These are phyloP conservation scores for Embiotoca jacksoni DNA, from an alignment of 2,113 vertebrate genomes.

Conservation along the genomic window DNA sequence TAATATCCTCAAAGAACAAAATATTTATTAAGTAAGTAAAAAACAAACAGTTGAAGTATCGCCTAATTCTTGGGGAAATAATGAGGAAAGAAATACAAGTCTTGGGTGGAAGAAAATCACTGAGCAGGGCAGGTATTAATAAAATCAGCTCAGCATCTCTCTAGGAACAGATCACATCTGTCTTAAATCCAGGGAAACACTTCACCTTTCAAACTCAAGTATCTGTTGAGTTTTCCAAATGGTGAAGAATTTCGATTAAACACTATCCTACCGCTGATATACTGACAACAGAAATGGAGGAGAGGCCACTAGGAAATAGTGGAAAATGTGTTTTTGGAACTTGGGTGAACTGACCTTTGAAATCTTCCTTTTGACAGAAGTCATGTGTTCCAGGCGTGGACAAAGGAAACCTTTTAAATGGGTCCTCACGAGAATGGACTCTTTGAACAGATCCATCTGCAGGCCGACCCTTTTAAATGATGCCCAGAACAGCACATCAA, in stretches of 20 bases:
- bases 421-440: neutral
- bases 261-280: too few relatives aligned
- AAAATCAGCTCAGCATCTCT: neutral
- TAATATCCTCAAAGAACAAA: neutral
- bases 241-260: too few relatives aligned
- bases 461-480: neutral
- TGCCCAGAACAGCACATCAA: constrained; percentile 9
- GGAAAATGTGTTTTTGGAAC: constrained; percentile 4
- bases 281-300: too few relatives aligned
- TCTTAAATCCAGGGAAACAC: too few relatives aligned
- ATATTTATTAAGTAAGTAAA: neutral
- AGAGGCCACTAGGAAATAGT: neutral
- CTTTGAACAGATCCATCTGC: constrained; percentile 4
- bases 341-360: constrained; percentile 32
- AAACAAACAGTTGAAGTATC: neutral
- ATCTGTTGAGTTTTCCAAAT: too few relatives aligned
- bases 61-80: too few relatives aligned
- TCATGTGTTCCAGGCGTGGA: constrained; percentile 29
- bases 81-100: too few relatives aligned
- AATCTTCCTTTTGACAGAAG: constrained; percentile 5
- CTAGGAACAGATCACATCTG: neutral
- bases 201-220: neutral
- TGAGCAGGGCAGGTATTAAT: too few relatives aligned
- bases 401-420: constrained; percentile 10
- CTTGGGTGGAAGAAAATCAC: too few relatives aligned